Evolutionary conservation across 2,888 invertebrate genomes (phyloP), one percentile per base, ranked within the genome.

Genomic region (Diarsia dahlii): DNA sequence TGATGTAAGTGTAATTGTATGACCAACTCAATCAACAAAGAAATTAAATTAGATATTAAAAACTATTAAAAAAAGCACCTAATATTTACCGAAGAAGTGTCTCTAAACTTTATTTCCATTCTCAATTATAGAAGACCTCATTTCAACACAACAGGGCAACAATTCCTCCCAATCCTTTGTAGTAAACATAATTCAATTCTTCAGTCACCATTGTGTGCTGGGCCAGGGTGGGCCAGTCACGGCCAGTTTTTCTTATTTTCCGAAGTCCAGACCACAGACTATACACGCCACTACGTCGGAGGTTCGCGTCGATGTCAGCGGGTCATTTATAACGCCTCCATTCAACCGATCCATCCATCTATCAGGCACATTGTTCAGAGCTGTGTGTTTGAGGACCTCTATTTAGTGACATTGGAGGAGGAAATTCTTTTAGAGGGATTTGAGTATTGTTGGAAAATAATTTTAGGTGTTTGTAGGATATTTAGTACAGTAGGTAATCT

Each of bases 311-410:
- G 87, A 80, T 86, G 89, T 86, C 87, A 81, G 86, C 67, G 82
- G 88, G 88, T 91, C 92, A 92, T 92, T 92, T 92, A 92, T 92
- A 91, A 92, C 91, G 86, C 87, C 89, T 84, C 91, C 86, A 89
- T 91, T 90, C 91, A 88, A 84, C 80, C 87, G 88, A 88, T 90
- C 90, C 90, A 89, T 92, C 92, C 92, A 91, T 92, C 92, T 76
- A 88, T 88, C 88, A 71, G 65, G 63, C 82, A 86, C 90, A 92
- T 92, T 91, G 91, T 91, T 89, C 88, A 89, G 79, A 85, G 85
- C 85, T 84, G 79, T 82, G 82, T 72, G 78, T 85, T 84, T 66
- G 66, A 77, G 81, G 84, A 78, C 80, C 71, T 65, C 80, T 71
- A 65, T 84, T 80, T 75, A 68, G 84, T 75, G 71, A 65, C 80